phyloP scores from a whole-genome alignment of 2,888 invertebrate species.

The Erannis defoliaria region DNA sequence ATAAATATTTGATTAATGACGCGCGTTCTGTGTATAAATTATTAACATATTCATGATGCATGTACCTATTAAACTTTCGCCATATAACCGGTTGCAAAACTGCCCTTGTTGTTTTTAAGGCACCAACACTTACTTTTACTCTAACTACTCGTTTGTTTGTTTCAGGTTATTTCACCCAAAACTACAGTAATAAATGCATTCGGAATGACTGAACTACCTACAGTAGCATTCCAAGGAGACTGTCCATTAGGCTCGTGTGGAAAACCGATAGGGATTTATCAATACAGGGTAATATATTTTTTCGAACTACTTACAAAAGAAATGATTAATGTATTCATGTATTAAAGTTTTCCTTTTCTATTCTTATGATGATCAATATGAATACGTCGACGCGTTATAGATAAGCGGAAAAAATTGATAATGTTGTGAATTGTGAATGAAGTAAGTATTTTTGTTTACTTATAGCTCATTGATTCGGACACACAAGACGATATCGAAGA shows the following conservation, averaged over 20 bases:
- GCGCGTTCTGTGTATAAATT: no score
- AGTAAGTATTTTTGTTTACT: neutral
- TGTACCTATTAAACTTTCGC: no score
- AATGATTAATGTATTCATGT: no score
- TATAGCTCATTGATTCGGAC: slow-evolving; percentile 6
- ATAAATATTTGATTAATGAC: no score
- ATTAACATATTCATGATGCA: no score
- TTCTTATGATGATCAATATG: no score
- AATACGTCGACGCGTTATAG: no score
- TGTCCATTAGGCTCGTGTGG: slow-evolving; percentile 58
- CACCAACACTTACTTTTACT: slow-evolving; percentile 11
- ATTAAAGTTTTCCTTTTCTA: no score
- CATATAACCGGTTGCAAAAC: no score
- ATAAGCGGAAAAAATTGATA: no score
- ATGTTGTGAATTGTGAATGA: no score
- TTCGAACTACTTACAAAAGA: neutral
- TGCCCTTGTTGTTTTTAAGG: no score
- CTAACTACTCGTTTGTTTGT: neutral
- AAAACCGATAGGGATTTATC: slow-evolving; percentile 55
- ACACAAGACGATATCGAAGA: slow-evolving; percentile 68
- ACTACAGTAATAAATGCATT: slow-evolving; percentile 61
- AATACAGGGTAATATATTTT: slow-evolving; percentile 38
- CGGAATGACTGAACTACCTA: slow-evolving; percentile 72
- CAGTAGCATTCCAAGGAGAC: slow-evolving; percentile 53
- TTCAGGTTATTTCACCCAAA: slow-evolving; percentile 59